These are phyloP conservation scores for Eriosoma lanigerum DNA, from an alignment of 1,140 invertebrate species.

Conservation along the genomic window DNA sequence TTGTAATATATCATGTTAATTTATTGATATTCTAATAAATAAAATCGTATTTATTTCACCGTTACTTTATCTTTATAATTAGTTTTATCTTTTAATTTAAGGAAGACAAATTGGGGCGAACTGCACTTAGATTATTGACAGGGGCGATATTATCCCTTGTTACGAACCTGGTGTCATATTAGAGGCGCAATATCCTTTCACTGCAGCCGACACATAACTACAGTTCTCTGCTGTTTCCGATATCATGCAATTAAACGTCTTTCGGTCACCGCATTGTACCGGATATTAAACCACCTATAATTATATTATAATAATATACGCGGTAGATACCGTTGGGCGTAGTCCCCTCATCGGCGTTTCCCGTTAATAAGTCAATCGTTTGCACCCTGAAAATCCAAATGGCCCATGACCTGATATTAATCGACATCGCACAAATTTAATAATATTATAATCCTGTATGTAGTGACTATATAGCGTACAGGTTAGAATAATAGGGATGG, in stretches of 20 bases:
- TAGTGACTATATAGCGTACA: too few species aligned
- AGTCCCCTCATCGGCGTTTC: background rate
- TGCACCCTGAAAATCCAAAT: constrained; percentile 13
- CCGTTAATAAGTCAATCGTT: background rate
- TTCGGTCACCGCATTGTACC: constrained; percentile 3
- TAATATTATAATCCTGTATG: too few species aligned
- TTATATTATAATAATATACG: too few species aligned
- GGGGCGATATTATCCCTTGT: too few species aligned
- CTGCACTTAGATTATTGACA: background rate
- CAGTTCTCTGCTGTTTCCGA: background rate
- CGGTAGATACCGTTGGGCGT: constrained; percentile 2
- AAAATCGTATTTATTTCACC: too few species aligned
- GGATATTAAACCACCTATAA: background rate
- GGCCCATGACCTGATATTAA: background rate
- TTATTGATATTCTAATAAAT: too few species aligned
- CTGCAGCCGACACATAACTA: background rate
- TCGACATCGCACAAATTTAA: too few species aligned
- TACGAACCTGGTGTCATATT: background rate
- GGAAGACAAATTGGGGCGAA: too few species aligned
- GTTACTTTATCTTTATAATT: too few species aligned
- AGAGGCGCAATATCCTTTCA: constrained; percentile 19
- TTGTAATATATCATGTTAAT: too few species aligned
- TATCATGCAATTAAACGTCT: background rate
- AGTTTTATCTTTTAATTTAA: too few species aligned
- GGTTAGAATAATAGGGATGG: too few species aligned